Conservation (phyloP, 2,797 vertebrate genomes). For the Myripristis jacobus region DNA sequence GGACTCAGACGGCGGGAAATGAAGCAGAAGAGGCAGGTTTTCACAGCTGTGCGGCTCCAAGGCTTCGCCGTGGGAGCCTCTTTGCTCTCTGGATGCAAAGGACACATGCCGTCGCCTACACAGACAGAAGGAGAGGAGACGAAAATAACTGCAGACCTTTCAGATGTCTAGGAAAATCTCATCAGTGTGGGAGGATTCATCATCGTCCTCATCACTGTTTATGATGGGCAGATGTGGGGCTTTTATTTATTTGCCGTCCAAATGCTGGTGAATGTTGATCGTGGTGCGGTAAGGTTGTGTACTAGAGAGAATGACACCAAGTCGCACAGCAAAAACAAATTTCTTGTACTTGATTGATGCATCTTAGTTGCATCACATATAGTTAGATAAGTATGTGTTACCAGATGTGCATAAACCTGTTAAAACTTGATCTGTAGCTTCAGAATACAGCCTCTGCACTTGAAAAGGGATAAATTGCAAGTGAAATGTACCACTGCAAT, state of each 20-base stretch:
- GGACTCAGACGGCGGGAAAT: constrained; percentile 7
- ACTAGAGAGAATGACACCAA: background rate
- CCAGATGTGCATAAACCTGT: background rate
- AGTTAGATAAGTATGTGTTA: background rate
- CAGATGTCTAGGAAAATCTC: constrained; percentile 9
- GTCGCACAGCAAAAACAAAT: no score
- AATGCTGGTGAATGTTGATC: background rate
- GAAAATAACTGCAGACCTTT: constrained; percentile 5
- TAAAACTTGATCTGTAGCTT: background rate
- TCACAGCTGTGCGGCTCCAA: constrained; percentile 6
- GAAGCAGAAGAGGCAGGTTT: constrained; percentile 32
- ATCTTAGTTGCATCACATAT: background rate
- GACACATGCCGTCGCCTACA: constrained; percentile 2
- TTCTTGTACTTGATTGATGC: background rate
- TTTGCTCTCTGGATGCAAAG: background rate
- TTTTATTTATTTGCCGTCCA: background rate
- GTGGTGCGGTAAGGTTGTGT: no score
- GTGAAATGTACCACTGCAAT: background rate
- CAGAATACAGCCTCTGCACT: background rate
- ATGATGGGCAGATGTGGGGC: constrained; percentile 5
- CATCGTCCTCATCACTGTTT: constrained; percentile 14
- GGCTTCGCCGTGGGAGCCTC: background rate
- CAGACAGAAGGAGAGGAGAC: constrained; percentile 9
- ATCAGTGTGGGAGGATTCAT: constrained; percentile 22
- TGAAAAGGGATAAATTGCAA: background rate